Conservation (phyloP, 2,888 invertebrate genomes). For the Andrena camellia region DNA sequence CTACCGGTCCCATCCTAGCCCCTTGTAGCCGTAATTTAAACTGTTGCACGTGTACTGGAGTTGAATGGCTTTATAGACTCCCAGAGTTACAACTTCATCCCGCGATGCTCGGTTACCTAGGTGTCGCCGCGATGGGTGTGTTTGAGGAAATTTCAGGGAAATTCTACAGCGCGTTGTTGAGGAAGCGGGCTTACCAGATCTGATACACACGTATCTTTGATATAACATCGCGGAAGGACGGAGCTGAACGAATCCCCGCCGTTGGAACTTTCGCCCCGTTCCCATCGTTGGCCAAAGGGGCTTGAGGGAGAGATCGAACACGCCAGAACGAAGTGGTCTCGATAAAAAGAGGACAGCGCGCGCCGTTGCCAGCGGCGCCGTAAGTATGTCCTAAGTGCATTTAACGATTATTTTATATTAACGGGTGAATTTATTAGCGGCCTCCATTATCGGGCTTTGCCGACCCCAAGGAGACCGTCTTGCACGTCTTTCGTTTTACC, state of each 20-base stretch:
- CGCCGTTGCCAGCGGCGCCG: constrained; percentile 75
- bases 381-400: constrained; percentile 83
- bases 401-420: constrained; percentile 84
- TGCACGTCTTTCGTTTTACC: constrained; percentile 70
- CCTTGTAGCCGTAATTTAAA: constrained; percentile 32
- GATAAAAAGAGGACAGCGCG: constrained; percentile 77
- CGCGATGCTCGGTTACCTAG: not conserved
- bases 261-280: constrained; percentile 29
- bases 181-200: too few species aligned
- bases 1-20: not conserved
- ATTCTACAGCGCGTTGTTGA: not conserved
- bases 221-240: not conserved
- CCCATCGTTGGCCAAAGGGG: constrained; percentile 15
- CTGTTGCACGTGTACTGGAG: not conserved
- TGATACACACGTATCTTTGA: too few species aligned
- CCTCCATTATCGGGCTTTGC: constrained; percentile 82
- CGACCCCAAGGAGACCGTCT: constrained; percentile 67
- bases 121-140: not conserved
- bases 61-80: constrained; percentile 22
- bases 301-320: constrained; percentile 59
- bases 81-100: constrained; percentile 12
- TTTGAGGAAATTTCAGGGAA: not conserved
- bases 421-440: constrained; percentile 82
- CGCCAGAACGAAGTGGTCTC: constrained; percentile 73
- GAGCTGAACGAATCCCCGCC: constrained; percentile 18